A percentile compares a stretch with the other conserved stretches of the same genome.
phyloP scores from a whole-genome alignment of 2,797 vertebrate species.

The Schizopygopsis pylzovi region DNA sequence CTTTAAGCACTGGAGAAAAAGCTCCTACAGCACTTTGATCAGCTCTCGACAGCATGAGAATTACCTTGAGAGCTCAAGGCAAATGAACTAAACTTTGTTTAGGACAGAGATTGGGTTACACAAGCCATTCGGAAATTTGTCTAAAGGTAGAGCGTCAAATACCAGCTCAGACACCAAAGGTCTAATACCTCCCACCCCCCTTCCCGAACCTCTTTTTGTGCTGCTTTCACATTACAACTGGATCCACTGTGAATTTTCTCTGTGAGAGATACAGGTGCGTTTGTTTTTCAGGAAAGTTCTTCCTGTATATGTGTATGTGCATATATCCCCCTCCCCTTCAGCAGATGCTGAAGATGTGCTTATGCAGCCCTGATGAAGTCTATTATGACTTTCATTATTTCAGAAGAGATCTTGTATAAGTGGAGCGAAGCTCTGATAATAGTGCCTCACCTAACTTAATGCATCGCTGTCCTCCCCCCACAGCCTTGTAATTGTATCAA shows the following conservation, averaged over 20 bases:
- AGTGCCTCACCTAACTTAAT: slow-evolving; percentile 65
- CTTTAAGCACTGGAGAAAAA: slow-evolving; percentile 65
- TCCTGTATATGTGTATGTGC: slow-evolving; percentile 61
- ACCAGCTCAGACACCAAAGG: slow-evolving; percentile 82
- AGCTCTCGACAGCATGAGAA: slow-evolving; percentile 65
- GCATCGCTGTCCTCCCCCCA: neutral
- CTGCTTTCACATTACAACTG: slow-evolving; percentile 83
- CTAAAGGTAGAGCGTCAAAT: slow-evolving; percentile 12
- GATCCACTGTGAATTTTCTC: slow-evolving; percentile 84
- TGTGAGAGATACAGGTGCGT: slow-evolving; percentile 49
- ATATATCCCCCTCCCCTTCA: slow-evolving; percentile 61
- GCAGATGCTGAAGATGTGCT: slow-evolving; percentile 70
- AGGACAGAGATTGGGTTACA: slow-evolving; percentile 41
- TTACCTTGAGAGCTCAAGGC: slow-evolving; percentile 43
- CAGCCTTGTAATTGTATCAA: slow-evolving; percentile 23
- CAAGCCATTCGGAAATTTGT: slow-evolving; percentile 19
- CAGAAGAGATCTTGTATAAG: slow-evolving; percentile 61
- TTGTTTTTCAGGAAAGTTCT: slow-evolving; percentile 78
- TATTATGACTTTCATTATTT: slow-evolving; percentile 70
- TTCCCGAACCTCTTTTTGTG: slow-evolving; percentile 64
- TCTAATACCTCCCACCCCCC: slow-evolving; percentile 61
- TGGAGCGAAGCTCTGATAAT: slow-evolving; percentile 70
- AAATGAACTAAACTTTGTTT: slow-evolving; percentile 42
- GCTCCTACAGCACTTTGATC: slow-evolving; percentile 76
- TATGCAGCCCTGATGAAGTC: slow-evolving; percentile 81